Evolutionary conservation across 2,797 vertebrate genomes (phyloP).

Genomic region (Sebastes miniatus): DNA sequence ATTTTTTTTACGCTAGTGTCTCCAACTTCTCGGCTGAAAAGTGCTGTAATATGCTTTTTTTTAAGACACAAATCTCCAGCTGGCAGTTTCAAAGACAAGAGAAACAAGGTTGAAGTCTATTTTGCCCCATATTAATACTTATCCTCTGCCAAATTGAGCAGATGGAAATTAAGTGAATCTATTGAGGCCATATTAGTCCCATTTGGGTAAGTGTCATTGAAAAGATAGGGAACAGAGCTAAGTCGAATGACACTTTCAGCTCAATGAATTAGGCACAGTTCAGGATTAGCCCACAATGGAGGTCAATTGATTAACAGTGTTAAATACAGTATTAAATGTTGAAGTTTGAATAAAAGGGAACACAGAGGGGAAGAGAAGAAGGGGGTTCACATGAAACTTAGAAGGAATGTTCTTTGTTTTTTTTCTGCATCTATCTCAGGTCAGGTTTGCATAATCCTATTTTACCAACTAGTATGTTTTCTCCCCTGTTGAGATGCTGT

Average conservation of each 20-base stretch:
- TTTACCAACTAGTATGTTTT: slow-evolving; percentile 45
- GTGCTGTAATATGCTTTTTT: slow-evolving; percentile 11
- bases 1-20: background rate
- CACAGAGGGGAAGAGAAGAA: background rate
- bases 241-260: slow-evolving; percentile 73
- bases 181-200: slow-evolving; percentile 77
- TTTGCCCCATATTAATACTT: slow-evolving; percentile 63
- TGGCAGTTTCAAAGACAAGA: slow-evolving; percentile 51
- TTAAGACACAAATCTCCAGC: slow-evolving; percentile 32
- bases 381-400: slow-evolving; percentile 17
- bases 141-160: slow-evolving; percentile 69
- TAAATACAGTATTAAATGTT: slow-evolving; percentile 64
- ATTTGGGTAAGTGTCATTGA: slow-evolving; percentile 79
- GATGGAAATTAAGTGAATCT: slow-evolving; percentile 79
- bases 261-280: slow-evolving; percentile 79
- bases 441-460: slow-evolving; percentile 82
- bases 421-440: slow-evolving; percentile 70
- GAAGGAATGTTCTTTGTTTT: slow-evolving; percentile 17
- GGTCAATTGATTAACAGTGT: slow-evolving; percentile 80
- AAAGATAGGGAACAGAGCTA: slow-evolving; percentile 74
- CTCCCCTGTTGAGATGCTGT: slow-evolving; percentile 43
- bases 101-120: slow-evolving; percentile 55
- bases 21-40: background rate
- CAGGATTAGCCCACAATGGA: slow-evolving; percentile 78
- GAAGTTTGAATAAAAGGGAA: slow-evolving; percentile 62